phyloP scores from a whole-genome alignment of 2,797 vertebrate genomes.

The Eurystomus glaucurus region DNA sequence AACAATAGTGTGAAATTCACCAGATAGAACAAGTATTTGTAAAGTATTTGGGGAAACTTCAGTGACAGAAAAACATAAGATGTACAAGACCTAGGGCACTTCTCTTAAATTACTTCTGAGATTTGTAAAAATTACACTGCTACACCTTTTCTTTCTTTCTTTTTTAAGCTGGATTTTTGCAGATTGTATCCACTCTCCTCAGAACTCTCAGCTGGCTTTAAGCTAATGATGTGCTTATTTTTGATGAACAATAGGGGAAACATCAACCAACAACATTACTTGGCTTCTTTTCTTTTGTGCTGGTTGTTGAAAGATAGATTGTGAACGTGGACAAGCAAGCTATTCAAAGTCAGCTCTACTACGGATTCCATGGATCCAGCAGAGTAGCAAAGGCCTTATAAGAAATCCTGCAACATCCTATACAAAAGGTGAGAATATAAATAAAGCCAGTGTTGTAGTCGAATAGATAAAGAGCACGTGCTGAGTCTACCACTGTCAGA shows the following conservation, averaged over 20 bases:
- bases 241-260: background rate
- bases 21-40: background rate
- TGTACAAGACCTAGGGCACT: background rate
- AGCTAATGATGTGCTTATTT: background rate
- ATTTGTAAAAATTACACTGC: background rate
- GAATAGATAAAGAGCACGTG: background rate
- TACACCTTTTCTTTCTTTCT: background rate
- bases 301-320: conserved; percentile 42
- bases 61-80: background rate
- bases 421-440: background rate
- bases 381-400: background rate
- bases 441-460: background rate
- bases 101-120: background rate
- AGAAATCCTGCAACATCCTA: background rate
- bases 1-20: conserved; percentile 33
- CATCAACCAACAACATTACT: conserved; percentile 7
- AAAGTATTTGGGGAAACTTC: background rate
- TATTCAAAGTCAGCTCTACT: conserved; percentile 16
- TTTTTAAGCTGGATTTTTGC: background rate
- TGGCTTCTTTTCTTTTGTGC: conserved; percentile 13
- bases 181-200: background rate
- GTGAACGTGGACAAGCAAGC: background rate
- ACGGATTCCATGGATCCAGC: background rate
- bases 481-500: background rate
- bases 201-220: conserved; percentile 1